Conservation (phyloP, 1,140 invertebrate genomes). For the Leptestheria dahalacensis region DNA sequence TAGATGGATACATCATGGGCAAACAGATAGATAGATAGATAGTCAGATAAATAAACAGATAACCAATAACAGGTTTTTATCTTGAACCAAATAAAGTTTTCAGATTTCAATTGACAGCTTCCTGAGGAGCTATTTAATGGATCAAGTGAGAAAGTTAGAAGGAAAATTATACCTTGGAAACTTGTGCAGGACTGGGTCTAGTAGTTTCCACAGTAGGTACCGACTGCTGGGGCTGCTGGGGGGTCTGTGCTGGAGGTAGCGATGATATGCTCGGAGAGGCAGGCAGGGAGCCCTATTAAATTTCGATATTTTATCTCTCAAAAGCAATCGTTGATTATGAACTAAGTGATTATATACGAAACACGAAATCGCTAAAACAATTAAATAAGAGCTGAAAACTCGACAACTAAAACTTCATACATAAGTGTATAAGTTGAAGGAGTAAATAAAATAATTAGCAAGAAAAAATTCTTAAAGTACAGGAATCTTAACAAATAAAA, state of each 20-base stretch:
- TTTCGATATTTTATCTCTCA: background rate
- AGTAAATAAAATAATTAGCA: too few species aligned
- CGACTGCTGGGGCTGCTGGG: background rate
- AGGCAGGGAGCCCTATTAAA: constrained; percentile 3
- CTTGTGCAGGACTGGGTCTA: background rate
- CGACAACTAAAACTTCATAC: too few species aligned
- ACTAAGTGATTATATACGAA: background rate
- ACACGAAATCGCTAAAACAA: too few species aligned
- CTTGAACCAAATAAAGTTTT: background rate
- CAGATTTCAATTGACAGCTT: background rate
- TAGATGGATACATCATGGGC: too few species aligned
- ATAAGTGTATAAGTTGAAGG: too few species aligned
- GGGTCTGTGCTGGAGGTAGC: background rate
- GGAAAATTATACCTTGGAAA: background rate
- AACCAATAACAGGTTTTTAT: too few species aligned
- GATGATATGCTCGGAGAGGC: background rate
- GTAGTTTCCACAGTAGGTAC: constrained; percentile 3
- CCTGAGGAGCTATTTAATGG: background rate
- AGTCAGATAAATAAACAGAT: too few species aligned
- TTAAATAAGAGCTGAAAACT: too few species aligned
- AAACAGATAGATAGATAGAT: too few species aligned
- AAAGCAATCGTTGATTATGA: background rate
- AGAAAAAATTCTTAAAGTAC: too few species aligned
- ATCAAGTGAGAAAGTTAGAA: background rate
- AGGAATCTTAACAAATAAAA: too few species aligned